phyloP scores from a whole-genome alignment of 1,140 invertebrate species.

The Phthorimaea operculella region DNA sequence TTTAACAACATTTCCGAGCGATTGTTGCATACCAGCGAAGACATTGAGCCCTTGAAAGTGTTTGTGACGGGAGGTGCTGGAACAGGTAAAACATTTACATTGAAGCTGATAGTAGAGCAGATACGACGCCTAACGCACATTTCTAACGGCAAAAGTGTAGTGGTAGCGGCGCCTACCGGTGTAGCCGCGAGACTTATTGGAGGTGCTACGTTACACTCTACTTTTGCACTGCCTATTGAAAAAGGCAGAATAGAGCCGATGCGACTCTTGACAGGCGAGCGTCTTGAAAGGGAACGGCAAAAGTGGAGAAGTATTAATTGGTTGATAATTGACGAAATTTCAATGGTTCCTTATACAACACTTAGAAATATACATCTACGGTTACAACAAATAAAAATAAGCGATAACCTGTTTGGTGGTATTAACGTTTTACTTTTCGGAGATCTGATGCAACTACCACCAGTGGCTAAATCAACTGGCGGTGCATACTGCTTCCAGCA shows the following conservation, averaged over 20 bases:
- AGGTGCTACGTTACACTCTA: constrained; percentile 31
- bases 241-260: constrained; percentile 37
- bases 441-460: constrained; percentile 47
- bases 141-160: constrained; percentile 29
- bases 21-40: constrained; percentile 11
- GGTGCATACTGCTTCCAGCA: constrained; percentile 27
- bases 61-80: constrained; percentile 30
- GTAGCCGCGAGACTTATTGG: constrained; percentile 34
- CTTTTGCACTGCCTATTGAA: constrained; percentile 41
- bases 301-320: constrained; percentile 46
- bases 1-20: constrained; percentile 13
- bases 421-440: constrained; percentile 42
- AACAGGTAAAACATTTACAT: constrained; percentile 41
- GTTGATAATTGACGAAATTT: constrained; percentile 58
- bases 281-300: constrained; percentile 34
- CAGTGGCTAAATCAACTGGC: constrained; percentile 31
- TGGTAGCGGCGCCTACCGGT: constrained; percentile 33
- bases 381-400: constrained; percentile 28
- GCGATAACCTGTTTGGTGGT: constrained; percentile 14
- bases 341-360: constrained; percentile 46
- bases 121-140: neutral
- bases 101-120: constrained; percentile 21
- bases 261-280: constrained; percentile 36
- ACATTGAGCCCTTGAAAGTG: constrained; percentile 10
- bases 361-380: constrained; percentile 46